Percentiles rank a stretch among this genome's conserved stretches.
phyloP scores from a whole-genome alignment of 2,797 vertebrate species.

The Tachyglossus aculeatus region DNA sequence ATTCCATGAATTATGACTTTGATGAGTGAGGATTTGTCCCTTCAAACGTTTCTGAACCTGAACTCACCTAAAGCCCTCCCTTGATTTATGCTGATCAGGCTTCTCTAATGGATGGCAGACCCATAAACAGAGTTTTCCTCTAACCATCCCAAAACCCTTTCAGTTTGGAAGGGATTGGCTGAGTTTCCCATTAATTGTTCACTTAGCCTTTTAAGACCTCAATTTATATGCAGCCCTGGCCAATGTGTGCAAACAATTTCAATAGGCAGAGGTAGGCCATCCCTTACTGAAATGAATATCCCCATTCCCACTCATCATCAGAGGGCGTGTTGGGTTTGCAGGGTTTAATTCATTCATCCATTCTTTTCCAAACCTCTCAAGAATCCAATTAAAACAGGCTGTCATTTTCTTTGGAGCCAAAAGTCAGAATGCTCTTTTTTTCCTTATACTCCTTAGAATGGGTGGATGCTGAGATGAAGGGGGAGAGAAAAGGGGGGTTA shows the following conservation, averaged over 20 bases:
- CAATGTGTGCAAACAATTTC: constrained; percentile 51
- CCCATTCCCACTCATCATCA: constrained; percentile 48
- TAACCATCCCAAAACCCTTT: constrained; percentile 2
- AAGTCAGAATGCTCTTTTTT: constrained; percentile 36
- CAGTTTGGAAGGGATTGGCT: constrained; percentile 20
- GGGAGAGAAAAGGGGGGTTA: not conserved
- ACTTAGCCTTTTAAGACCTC: constrained; percentile 43
- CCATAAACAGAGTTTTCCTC: not conserved
- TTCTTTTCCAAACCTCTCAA: constrained; percentile 55
- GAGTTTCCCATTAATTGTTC: constrained; percentile 44
- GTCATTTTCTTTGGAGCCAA: constrained; percentile 47
- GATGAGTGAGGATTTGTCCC: constrained; percentile 26
- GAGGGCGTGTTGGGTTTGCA: constrained; percentile 35
- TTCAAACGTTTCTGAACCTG: not conserved
- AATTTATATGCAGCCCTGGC: constrained; percentile 37
- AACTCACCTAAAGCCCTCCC: not conserved
- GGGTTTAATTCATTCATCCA: constrained; percentile 51
- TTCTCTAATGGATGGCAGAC: not conserved
- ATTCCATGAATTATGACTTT: constrained; percentile 12
- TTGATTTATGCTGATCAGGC: not conserved
- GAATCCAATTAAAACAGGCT: constrained; percentile 65
- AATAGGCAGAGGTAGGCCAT: constrained; percentile 15
- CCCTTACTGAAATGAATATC: constrained; percentile 35
- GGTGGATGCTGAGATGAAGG: not conserved
- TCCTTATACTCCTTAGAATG: not conserved